These are phyloP conservation scores for Pantherophis vulpinus DNA, from an alignment of 2,797 vertebrate species.

Conservation along the genomic window DNA sequence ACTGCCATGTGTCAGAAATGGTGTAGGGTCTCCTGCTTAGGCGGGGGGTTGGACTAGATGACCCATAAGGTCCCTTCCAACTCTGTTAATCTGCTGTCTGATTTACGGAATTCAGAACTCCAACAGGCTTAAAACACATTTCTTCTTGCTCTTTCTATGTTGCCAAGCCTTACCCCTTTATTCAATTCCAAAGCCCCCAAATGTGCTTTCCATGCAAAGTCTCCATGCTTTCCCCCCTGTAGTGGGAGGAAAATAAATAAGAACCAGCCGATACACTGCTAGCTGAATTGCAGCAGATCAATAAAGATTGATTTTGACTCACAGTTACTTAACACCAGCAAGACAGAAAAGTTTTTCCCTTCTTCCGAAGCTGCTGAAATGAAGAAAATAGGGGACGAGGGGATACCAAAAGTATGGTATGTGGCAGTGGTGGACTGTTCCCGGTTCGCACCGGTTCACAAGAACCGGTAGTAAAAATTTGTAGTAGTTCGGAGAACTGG, in stretches of 20 bases:
- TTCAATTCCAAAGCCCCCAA: background rate
- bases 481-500: too few relatives aligned
- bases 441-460: too few relatives aligned
- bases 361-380: background rate
- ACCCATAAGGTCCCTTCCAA: too few relatives aligned
- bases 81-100: too few relatives aligned
- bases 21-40: too few relatives aligned
- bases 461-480: too few relatives aligned
- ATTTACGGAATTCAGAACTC: background rate
- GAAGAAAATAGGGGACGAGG: background rate
- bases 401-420: too few relatives aligned
- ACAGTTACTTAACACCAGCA: background rate
- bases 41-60: too few relatives aligned
- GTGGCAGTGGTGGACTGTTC: too few relatives aligned
- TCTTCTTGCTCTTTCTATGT: background rate
- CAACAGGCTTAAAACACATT: background rate
- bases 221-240: background rate
- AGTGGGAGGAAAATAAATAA: background rate
- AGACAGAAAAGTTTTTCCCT: background rate
- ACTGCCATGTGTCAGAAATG: too few relatives aligned
- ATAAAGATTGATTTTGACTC: background rate
- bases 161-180: background rate
- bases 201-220: background rate
- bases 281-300: background rate
- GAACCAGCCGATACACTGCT: background rate